Evolutionary conservation across 92 coral and sea anemone species (phyloP).

Genomic region (Plumapathes pennacea): DNA sequence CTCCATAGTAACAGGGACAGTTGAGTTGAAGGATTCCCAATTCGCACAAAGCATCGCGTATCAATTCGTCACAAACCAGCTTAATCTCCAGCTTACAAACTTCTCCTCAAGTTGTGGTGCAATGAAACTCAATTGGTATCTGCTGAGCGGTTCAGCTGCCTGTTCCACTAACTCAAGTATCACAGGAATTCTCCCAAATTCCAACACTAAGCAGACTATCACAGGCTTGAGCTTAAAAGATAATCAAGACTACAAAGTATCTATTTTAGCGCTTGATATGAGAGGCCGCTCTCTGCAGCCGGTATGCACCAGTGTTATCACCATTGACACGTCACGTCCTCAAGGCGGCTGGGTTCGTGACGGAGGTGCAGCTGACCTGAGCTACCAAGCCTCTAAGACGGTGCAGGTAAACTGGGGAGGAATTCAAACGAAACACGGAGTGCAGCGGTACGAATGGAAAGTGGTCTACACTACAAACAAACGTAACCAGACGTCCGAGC

Average conservation of each 20-base stretch:
- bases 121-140: slow-evolving; percentile 11
- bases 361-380: slow-evolving; percentile 62
- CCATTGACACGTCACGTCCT: slow-evolving; percentile 55
- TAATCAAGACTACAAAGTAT: slow-evolving; percentile 31
- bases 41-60: slow-evolving; percentile 29
- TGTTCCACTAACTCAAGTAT: slow-evolving; percentile 21
- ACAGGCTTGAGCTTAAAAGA: slow-evolving; percentile 38
- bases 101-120: slow-evolving; percentile 42
- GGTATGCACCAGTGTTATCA: slow-evolving; percentile 40
- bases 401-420: slow-evolving; percentile 89
- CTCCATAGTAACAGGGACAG: slow-evolving; percentile 38
- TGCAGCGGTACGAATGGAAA: slow-evolving; percentile 69
- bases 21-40: slow-evolving; percentile 32
- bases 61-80: slow-evolving; percentile 46
- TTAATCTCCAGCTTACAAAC: slow-evolving; percentile 46
- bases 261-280: slow-evolving; percentile 35
- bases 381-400: slow-evolving; percentile 59
- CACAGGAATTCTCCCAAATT: slow-evolving; percentile 19
- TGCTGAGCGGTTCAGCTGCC: slow-evolving; percentile 2
- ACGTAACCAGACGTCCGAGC: slow-evolving; percentile 21
- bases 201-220: slow-evolving; percentile 23
- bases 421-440: slow-evolving; percentile 67
- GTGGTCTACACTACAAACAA: slow-evolving; percentile 45
- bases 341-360: slow-evolving; percentile 81
- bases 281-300: slow-evolving; percentile 32